These are phyloP conservation scores for Laspeyria flexula DNA, from an alignment of 2,888 invertebrate species.

Conservation along the genomic window DNA sequence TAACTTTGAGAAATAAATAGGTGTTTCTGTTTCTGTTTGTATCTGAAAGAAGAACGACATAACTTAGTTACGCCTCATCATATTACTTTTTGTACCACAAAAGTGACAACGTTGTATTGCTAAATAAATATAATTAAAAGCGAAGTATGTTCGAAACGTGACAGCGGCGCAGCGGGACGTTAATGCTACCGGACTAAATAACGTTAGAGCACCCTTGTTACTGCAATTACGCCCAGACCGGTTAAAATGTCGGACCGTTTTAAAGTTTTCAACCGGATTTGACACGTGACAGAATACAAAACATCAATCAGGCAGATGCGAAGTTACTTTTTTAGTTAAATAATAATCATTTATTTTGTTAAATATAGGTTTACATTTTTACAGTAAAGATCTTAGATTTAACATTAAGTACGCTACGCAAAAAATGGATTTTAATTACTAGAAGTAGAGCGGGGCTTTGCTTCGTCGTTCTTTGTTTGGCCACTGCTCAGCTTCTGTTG, in stretches of 20 bases:
- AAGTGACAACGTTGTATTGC: conserved; percentile 60
- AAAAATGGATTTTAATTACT: no score
- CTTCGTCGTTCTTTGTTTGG: no score
- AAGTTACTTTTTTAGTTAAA: background rate
- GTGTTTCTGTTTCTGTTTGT: background rate
- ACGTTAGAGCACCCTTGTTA: conserved; percentile 83
- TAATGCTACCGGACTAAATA: conserved; percentile 79
- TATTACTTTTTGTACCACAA: conserved; percentile 35
- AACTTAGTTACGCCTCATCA: conserved; percentile 20
- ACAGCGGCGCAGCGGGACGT: conserved; percentile 70
- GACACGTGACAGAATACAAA: conserved; percentile 64
- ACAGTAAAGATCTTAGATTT: no score
- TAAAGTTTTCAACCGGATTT: conserved; percentile 73
- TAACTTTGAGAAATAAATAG: no score
- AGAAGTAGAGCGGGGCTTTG: no score
- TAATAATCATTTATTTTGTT: no score
- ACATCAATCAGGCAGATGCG: conserved; percentile 6
- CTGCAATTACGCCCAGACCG: conserved; percentile 72
- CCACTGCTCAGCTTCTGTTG: no score
- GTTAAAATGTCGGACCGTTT: conserved; percentile 68
- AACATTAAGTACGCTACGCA: no score
- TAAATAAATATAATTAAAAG: conserved; percentile 77
- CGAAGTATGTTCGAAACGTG: conserved; percentile 67
- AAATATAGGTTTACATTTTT: no score
- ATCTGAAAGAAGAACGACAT: background rate